Conservation (phyloP, 2,888 invertebrate genomes). For the Polyommatus icarus region DNA sequence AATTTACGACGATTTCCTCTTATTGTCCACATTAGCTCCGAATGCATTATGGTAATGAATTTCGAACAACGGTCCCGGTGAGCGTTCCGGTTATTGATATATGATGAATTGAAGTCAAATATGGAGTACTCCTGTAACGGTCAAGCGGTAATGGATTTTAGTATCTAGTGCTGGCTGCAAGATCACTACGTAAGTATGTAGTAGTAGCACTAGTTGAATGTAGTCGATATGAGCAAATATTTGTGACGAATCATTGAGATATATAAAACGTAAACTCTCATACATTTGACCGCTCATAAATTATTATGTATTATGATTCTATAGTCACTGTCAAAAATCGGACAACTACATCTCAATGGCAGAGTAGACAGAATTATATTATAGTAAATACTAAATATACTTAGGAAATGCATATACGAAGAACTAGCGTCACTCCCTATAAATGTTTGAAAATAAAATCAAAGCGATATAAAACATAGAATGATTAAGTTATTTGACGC, state of each 20-base stretch:
- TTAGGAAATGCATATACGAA: not conserved
- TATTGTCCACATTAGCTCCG: conserved; percentile 47
- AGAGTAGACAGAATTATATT: too few relatives aligned
- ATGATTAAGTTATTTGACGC: not conserved
- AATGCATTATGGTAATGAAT: conserved; percentile 39
- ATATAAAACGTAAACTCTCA: too few relatives aligned
- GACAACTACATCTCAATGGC: too few relatives aligned
- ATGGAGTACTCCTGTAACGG: not conserved
- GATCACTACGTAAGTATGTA: not conserved
- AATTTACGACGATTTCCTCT: conserved; percentile 61
- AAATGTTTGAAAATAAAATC: not conserved
- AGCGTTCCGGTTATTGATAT: conserved; percentile 21
- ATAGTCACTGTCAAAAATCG: too few relatives aligned
- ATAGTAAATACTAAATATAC: too few relatives aligned
- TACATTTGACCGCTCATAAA: too few relatives aligned
- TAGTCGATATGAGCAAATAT: not conserved
- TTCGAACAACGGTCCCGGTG: not conserved
- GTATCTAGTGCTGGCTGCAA: not conserved
- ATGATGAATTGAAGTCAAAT: conserved; percentile 3
- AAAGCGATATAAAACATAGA: not conserved
- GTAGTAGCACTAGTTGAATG: not conserved
- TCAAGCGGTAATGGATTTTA: not conserved
- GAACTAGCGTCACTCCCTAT: not conserved
- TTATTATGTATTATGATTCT: too few relatives aligned
- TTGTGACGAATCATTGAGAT: too few relatives aligned